Conservation (phyloP, 2,888 invertebrate genomes). For the Papilio demoleus region DNA sequence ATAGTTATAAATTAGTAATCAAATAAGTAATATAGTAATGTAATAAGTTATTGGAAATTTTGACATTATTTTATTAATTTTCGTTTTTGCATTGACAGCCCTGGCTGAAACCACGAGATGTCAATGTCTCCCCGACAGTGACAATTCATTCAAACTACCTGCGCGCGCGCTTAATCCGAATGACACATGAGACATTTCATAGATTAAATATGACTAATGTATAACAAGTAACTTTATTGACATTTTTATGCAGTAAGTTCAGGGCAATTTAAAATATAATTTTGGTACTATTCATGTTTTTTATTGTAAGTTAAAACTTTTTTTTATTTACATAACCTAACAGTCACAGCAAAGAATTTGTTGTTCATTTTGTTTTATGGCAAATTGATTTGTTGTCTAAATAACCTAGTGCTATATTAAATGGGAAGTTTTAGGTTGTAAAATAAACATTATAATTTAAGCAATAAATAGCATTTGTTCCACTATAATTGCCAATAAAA, state of each 20-base stretch:
- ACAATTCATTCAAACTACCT: constrained; percentile 83
- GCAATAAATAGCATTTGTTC: background rate
- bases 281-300: too few species aligned
- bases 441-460: too few species aligned
- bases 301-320: too few species aligned
- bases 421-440: too few species aligned
- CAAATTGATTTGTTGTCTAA: too few species aligned
- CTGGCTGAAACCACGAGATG: constrained; percentile 56
- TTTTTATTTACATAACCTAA: too few species aligned
- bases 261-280: background rate
- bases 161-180: constrained; percentile 79
- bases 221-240: background rate
- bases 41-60: too few species aligned
- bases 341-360: too few species aligned
- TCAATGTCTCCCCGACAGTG: constrained; percentile 72
- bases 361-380: too few species aligned
- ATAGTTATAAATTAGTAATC: too few species aligned
- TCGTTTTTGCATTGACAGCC: constrained; percentile 54
- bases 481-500: background rate
- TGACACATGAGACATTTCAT: constrained; percentile 70
- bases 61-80: background rate
- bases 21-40: too few species aligned
- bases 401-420: too few species aligned
- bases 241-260: background rate
- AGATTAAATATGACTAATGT: constrained; percentile 51